Conservation (phyloP, 2,888 invertebrate genomes). For the Linnaemya tessellans region DNA sequence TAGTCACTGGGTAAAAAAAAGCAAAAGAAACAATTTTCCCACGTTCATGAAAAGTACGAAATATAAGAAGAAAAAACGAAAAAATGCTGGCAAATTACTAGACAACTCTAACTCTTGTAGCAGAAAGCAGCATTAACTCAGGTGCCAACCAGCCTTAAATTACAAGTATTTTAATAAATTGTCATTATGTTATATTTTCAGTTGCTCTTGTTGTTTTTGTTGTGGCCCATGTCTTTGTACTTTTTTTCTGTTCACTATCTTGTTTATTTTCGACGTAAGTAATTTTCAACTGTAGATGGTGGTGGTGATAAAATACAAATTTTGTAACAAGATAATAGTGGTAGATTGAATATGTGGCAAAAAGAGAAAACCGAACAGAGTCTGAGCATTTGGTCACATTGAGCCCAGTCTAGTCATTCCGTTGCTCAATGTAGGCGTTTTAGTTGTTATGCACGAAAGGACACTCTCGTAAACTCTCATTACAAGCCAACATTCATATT, state of each 20-base stretch:
- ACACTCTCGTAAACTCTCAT: constrained; percentile 45
- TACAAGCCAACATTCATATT: background rate
- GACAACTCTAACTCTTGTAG: constrained; percentile 57
- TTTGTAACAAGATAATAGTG: constrained; percentile 69
- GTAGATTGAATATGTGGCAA: constrained; percentile 39
- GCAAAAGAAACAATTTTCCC: constrained; percentile 62
- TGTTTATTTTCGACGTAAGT: constrained; percentile 37
- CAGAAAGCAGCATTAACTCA: constrained; percentile 66
- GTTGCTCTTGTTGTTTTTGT: constrained; percentile 29
- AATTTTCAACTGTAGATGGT: constrained; percentile 63
- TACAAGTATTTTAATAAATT: constrained; percentile 72
- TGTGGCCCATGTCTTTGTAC: constrained; percentile 6
- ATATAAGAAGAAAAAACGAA: constrained; percentile 10
- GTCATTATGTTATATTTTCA: constrained; percentile 65
- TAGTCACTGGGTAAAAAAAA: constrained; percentile 39
- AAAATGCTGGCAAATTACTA: constrained; percentile 71
- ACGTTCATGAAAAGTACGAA: constrained; percentile 67
- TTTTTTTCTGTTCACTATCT: constrained; percentile 12
- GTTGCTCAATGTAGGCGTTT: constrained; percentile 61
- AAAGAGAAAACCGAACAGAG: constrained; percentile 44
- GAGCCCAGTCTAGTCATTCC: constrained; percentile 1
- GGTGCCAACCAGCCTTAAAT: constrained; percentile 72
- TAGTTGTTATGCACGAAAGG: constrained; percentile 71
- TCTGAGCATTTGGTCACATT: constrained; percentile 44
- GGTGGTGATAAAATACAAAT: constrained; percentile 68